phyloP scores from a whole-genome alignment of 1,140 invertebrate species.

The Potamilus streckersoni region DNA sequence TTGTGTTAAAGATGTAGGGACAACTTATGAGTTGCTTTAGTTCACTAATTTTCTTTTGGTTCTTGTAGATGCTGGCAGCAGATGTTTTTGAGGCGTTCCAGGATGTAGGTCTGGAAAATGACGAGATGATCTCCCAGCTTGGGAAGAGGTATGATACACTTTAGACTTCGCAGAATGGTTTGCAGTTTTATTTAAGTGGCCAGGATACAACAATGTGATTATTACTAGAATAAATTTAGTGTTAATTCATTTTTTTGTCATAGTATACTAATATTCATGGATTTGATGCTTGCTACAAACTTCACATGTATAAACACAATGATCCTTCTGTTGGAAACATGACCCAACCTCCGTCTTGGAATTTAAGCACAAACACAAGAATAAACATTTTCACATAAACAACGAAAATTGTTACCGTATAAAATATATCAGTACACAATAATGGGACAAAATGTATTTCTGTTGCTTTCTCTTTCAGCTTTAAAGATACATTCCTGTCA shows the following conservation, averaged over 20 bases:
- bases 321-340: no score
- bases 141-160: conserved; percentile 61
- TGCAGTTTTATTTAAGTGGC: no score
- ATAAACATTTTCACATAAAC: no score
- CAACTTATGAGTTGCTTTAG: no score
- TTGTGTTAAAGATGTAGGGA: no score
- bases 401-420: no score
- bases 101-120: conserved; percentile 71
- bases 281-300: no score
- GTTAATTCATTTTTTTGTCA: no score
- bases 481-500: conserved; percentile 87
- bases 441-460: neutral
- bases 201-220: no score
- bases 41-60: neutral
- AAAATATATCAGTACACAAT: no score
- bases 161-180: neutral
- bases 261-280: no score
- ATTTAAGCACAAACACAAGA: neutral
- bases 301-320: neutral
- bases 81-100: conserved; percentile 88
- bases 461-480: conserved; percentile 71
- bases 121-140: conserved; percentile 49
- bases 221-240: neutral
- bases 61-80: conserved; percentile 86
- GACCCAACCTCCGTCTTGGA: neutral